These are phyloP conservation scores for Fulica atra DNA, from an alignment of 2,113 vertebrate genomes.

Conservation along the genomic window DNA sequence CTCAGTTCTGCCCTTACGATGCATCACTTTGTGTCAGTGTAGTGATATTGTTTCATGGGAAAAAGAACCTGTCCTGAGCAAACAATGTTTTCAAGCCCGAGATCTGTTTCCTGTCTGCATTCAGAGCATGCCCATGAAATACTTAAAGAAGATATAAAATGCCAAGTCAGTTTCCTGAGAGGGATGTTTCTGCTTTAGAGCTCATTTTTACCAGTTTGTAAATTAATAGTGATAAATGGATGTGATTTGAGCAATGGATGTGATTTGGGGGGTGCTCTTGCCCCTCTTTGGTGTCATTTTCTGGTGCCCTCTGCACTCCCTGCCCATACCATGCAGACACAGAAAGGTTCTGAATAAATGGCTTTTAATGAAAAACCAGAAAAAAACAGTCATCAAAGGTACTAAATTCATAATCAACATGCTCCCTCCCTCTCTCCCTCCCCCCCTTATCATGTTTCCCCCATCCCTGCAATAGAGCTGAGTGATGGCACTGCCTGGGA, in stretches of 20 bases:
- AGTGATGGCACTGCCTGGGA: no score
- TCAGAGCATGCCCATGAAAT: neutral
- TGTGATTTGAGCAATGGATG: neutral
- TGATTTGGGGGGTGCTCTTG: neutral
- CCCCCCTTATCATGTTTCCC: no score
- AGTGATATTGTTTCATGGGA: neutral
- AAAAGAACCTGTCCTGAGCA: neutral
- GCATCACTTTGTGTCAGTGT: neutral
- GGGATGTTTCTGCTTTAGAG: no score
- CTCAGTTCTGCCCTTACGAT: neutral
- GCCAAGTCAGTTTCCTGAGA: no score
- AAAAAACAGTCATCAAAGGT: neutral
- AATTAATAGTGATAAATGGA: no score
- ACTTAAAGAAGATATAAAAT: neutral
- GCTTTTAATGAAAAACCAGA: neutral
- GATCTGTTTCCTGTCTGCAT: neutral
- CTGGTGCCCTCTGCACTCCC: neutral
- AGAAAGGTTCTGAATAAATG: neutral
- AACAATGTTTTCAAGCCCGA: neutral
- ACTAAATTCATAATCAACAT: neutral
- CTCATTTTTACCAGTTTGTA: no score
- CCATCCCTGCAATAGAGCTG: neutral
- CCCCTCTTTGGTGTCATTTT: neutral
- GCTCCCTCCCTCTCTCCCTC: no score
- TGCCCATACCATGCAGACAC: no score